Base-by-base conservation (phyloP, 2,797 vertebrate genomes). In the Tenualosa thibaudeaui region DNA sequence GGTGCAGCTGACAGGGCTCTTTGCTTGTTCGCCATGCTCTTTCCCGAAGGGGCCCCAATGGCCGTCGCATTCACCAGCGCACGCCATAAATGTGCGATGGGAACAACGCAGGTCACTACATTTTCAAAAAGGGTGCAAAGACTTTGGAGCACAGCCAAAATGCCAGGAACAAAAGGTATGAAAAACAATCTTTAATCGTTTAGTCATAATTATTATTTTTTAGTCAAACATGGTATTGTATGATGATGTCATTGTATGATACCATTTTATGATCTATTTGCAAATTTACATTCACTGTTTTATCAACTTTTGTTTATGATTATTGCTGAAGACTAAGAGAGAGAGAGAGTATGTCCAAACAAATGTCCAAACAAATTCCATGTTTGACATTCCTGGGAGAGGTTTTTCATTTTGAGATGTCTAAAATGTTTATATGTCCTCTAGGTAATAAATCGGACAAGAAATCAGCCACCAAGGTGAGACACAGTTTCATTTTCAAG, bases 401-500 rank as follows among this genome's bases (percentile, higher is more conserved):
- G 43, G 43, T 60, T 81, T 85, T 31, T 0, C 17, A 81, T 82
- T 3, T 12, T 26, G 60, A 31, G 15, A 81, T 75, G 50, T 81
- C 15, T 75, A 83, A 0, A 75, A 85, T 86, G 56, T 53, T 85
- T 83, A 87, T 68, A 19, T 46, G 19, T 78, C 19, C 40, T 78
- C 37, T 87, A 96, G 96, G 95, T 93, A 96, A 96, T 88, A 96
- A 96, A 92, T 93, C 93, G 87, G 95, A 96, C 92, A 96, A 96
- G 95, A 96, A 96, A 93, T 95, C 95, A 91, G 83, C 93, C 92
- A 95, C 94, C 85, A 96, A 96, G 96, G 95, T 96, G 92, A 78
- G 89, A 87, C 84, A 53, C 81, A 12, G 26, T 68, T 31, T 68
- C 0, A 13, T 68, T 68, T 58, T 68, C n/a, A 24, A 68, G 26